Base-by-base conservation (phyloP, 2,797 vertebrate genomes). In the Phrynocephalus forsythii region DNA sequence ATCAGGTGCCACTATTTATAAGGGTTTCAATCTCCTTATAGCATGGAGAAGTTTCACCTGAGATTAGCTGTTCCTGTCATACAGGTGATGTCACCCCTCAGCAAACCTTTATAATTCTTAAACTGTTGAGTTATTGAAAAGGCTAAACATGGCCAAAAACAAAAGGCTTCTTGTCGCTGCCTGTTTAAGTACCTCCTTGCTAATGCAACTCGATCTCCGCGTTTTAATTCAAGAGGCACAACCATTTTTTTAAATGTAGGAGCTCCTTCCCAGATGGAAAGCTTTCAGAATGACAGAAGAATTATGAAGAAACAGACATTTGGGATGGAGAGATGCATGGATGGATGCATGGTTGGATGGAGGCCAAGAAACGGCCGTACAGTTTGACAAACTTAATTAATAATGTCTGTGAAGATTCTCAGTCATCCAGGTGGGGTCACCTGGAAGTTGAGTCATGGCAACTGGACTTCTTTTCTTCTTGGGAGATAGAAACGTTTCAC, bases 41-140 rank as follows among this genome's bases (percentile, higher is more conserved):
- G 52, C 16, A 81, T 16, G 33, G 69, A 73, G n/a, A 2, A 1
- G 76, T 16, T 66, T 88, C 87, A 67, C 82, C 50, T 24, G 60
- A 52, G 16, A 68, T 16, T 48, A 79, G 75, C 63, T 38, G 52
- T 84, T 67, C 28, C 44, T 20, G 67, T 69, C 72, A 22, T 44
- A 30, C 73, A 30, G 77, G 8, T 71, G 67, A 6, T 50, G 30
- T 56, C 16, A 15, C 8, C 30, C 67, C 68, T 84, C 52, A 68
- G 50, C 20, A 15, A 20, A 9, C 79, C n/a, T 22, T 72, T 30
- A 38, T 69, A 38, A 30, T 87, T 72, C 60, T 86, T 82, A 30
- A 87, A 76, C 76, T 26, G n/a, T 50, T 38, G 56, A 8, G 11
- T 50, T 66, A 84, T 84, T 73, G 22, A 13, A 79, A 87, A 50